Evolutionary conservation across 2,113 vertebrate genomes (phyloP).

Genomic region (Prunella himalayana): DNA sequence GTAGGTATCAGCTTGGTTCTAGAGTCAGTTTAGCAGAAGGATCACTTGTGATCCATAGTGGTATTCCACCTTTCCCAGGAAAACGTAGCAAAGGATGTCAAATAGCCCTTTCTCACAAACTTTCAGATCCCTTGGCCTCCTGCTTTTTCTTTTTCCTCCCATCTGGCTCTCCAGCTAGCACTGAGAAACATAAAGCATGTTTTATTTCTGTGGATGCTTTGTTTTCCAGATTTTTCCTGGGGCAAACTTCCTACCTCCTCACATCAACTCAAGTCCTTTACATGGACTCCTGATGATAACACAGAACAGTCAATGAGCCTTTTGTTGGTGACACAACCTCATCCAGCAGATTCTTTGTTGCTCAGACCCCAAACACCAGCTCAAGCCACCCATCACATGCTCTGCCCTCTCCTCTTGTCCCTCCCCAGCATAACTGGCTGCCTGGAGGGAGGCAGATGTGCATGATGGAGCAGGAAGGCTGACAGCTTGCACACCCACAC

Average conservation of each 20-base stretch:
- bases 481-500: neutral
- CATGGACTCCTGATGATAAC: neutral
- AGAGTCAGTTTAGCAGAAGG: neutral
- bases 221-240: neutral
- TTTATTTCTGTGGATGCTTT: neutral
- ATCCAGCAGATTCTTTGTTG: neutral
- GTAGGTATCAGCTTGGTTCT: neutral
- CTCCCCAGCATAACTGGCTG: neutral
- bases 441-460: neutral
- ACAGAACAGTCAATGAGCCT: neutral
- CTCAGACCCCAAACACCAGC: neutral
- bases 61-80: neutral
- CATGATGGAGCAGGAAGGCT: neutral
- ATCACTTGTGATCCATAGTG: neutral
- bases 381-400: neutral
- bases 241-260: neutral
- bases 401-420: neutral
- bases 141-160: neutral
- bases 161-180: neutral
- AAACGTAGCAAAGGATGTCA: neutral
- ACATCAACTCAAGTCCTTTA: neutral
- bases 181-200: neutral
- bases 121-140: neutral
- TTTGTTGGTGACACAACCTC: neutral
- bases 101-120: neutral